phyloP scores from a whole-genome alignment of 1,140 invertebrate genomes.

The Mactra quadrangularis region DNA sequence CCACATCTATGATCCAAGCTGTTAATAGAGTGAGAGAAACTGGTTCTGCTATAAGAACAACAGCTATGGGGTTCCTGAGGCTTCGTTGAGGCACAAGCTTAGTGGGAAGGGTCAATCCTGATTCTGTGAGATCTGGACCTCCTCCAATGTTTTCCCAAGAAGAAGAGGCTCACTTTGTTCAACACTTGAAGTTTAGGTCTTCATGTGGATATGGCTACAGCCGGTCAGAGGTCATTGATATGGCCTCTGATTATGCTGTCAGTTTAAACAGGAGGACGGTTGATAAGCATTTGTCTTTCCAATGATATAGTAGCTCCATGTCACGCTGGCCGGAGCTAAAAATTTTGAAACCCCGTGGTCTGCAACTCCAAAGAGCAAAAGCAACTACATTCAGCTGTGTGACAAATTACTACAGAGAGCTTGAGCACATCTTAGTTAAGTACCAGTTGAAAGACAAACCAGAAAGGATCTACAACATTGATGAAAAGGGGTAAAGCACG shows the following conservation, averaged over 20 bases:
- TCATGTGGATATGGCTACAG: neutral
- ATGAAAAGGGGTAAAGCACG: conserved; percentile 31
- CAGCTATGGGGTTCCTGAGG: too few relatives aligned
- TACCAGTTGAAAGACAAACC: neutral
- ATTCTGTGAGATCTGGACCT: neutral
- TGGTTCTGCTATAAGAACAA: too few relatives aligned
- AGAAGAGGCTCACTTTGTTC: neutral
- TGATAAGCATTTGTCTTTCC: neutral
- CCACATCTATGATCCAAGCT: too few relatives aligned
- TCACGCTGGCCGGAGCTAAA: conserved; percentile 10
- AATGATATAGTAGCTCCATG: conserved; percentile 9
- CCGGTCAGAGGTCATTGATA: conserved; percentile 5
- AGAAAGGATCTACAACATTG: conserved; percentile 8
- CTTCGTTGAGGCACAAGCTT: neutral
- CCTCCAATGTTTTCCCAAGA: neutral
- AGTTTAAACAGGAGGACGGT: neutral
- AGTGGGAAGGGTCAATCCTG: neutral
- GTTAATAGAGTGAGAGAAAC: too few relatives aligned
- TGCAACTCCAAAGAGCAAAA: neutral
- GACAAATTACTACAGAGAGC: conserved; percentile 3
- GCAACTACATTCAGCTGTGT: neutral
- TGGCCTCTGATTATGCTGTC: conserved; percentile 1
- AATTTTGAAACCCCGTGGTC: neutral
- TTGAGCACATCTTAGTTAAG: neutral
- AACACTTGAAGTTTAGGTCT: neutral